Evolutionary conservation across 1,140 invertebrate species (phyloP).

Genomic region (Mactra quadrangularis): DNA sequence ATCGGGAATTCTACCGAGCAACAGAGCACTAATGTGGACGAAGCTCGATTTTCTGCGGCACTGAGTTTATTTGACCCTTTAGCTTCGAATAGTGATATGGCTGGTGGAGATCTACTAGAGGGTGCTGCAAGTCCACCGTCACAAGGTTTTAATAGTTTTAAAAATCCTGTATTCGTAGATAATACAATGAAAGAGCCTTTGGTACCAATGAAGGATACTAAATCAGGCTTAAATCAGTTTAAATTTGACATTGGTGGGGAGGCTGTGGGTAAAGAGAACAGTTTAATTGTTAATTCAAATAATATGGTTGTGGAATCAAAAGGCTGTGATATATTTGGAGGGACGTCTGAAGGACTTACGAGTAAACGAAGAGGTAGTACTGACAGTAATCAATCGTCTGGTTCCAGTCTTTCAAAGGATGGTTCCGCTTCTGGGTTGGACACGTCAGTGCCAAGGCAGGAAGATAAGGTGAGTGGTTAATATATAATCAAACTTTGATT

Average conservation of each 20-base stretch:
- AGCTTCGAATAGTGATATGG: constrained; percentile 53
- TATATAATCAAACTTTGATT: too few relatives aligned
- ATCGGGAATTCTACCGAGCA: constrained; percentile 76
- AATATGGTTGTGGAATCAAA: neutral
- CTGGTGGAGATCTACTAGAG: constrained; percentile 54
- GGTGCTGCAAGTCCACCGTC: constrained; percentile 44
- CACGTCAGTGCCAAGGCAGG: constrained; percentile 66
- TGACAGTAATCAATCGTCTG: constrained; percentile 65
- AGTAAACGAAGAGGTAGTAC: constrained; percentile 52
- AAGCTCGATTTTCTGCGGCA: constrained; percentile 77
- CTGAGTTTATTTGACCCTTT: constrained; percentile 80
- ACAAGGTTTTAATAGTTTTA: constrained; percentile 3
- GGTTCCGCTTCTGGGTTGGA: constrained; percentile 63
- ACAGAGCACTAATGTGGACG: constrained; percentile 78
- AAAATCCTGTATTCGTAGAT: constrained; percentile 25
- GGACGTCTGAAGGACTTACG: neutral
- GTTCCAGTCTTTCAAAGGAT: constrained; percentile 68
- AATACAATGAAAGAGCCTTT: constrained; percentile 19
- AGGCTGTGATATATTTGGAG: constrained; percentile 12
- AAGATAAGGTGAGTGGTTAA: constrained; percentile 69
- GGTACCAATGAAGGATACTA: neutral
- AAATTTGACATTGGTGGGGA: constrained; percentile 5
- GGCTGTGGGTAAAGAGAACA: too few relatives aligned
- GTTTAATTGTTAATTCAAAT: constrained; percentile 9
- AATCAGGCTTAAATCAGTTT: constrained; percentile 17